Percentiles rank a stretch among this genome's conserved stretches.
Evolutionary conservation across 2,113 vertebrate species (phyloP).

Genomic region (Pollachius pollachius): DNA sequence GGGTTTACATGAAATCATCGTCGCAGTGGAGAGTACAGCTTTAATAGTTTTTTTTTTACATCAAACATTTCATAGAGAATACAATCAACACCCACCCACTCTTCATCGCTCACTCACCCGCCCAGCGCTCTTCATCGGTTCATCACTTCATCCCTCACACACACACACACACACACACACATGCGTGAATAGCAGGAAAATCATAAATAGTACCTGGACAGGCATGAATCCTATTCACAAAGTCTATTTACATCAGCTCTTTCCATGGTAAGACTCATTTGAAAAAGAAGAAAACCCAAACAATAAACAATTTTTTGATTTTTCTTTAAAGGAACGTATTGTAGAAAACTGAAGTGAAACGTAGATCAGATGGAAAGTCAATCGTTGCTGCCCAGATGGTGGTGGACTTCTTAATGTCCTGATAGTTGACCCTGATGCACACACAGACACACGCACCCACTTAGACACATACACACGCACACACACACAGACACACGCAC

Average conservation of each 20-base stretch:
- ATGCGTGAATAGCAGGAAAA: slow-evolving; percentile 41
- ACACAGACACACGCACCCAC: too few relatives aligned
- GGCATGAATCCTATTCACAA: slow-evolving; percentile 54
- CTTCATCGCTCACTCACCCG: slow-evolving; percentile 8
- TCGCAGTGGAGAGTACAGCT: slow-evolving; percentile 33
- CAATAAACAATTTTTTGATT: slow-evolving; percentile 7
- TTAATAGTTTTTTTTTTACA: slow-evolving; percentile 31
- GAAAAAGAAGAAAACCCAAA: slow-evolving; percentile 14
- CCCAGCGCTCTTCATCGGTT: slow-evolving; percentile 29
- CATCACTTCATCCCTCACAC: neutral
- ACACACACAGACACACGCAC: too few relatives aligned
- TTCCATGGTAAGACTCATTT: slow-evolving; percentile 31
- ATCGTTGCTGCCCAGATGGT: too few relatives aligned
- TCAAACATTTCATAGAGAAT: slow-evolving; percentile 58
- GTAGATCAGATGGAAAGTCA: neutral
- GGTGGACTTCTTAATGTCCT: too few relatives aligned
- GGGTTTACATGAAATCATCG: slow-evolving; percentile 30
- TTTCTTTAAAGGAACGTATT: slow-evolving; percentile 19
- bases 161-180: neutral
- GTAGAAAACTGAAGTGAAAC: slow-evolving; percentile 29
- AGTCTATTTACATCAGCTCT: slow-evolving; percentile 56
- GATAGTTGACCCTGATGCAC: too few relatives aligned
- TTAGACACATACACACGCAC: too few relatives aligned
- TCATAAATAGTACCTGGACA: slow-evolving; percentile 51
- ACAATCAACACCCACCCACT: slow-evolving; percentile 52